Evolutionary conservation across 2,113 vertebrate genomes (phyloP).

Genomic region (Mixornis gularis): DNA sequence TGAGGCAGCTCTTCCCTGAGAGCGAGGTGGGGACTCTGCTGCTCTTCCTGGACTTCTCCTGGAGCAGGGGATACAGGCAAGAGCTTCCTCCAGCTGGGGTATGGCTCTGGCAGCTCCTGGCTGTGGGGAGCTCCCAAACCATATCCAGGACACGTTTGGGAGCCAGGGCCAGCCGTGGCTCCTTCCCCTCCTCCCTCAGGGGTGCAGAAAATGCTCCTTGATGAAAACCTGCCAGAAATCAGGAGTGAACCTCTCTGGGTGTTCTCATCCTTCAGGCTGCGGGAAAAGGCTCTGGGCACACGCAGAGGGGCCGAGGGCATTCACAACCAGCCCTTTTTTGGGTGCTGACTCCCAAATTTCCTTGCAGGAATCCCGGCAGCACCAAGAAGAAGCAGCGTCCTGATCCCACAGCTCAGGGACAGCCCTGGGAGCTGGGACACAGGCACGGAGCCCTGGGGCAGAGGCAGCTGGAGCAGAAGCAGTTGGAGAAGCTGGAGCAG

Average conservation of each 20-base stretch:
- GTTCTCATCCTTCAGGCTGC: background rate
- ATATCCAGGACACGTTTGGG: accelerated
- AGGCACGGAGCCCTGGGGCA: accelerated
- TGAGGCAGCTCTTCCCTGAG: background rate
- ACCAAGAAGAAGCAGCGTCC: background rate
- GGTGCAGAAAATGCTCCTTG: accelerated
- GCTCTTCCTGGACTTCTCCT: background rate
- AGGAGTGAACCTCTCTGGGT: too few species aligned
- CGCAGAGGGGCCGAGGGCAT: background rate
- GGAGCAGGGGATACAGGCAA: background rate
- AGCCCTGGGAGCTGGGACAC: accelerated
- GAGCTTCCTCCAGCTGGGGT: background rate
- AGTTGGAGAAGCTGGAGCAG: background rate
- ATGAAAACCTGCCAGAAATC: background rate
- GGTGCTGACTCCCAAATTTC: background rate
- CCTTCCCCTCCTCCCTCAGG: accelerated
- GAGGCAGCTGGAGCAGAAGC: background rate
- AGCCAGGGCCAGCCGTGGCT: background rate
- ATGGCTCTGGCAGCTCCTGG: background rate
- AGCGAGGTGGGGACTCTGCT: accelerated
- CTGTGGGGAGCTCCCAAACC: background rate
- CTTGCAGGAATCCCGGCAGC: background rate
- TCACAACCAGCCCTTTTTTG: background rate
- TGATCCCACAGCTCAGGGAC: accelerated
- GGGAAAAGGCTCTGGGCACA: too few species aligned